A percentile compares a stretch with the other conserved stretches of the same genome.
phyloP scores from a whole-genome alignment of 2,797 vertebrate species.

The Sebastes cheni region DNA sequence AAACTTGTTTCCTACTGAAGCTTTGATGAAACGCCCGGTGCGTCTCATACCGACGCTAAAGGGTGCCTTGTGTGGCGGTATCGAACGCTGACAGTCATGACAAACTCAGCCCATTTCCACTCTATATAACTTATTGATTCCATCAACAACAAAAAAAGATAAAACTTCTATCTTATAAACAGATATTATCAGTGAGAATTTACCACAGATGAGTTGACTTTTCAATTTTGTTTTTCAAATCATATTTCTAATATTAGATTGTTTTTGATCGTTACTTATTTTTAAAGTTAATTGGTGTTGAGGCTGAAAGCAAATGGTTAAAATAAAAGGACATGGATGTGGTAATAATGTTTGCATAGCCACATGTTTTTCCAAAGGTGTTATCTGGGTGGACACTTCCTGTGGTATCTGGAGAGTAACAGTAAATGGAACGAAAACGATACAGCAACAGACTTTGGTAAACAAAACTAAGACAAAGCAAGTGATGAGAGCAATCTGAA shows the following conservation, averaged over 20 bases:
- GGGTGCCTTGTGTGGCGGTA: no score
- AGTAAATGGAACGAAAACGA: slow-evolving; percentile 2
- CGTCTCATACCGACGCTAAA: no score
- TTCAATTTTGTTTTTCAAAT: not conserved
- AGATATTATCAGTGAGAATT: not conserved
- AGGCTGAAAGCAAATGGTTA: not conserved
- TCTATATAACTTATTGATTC: not conserved
- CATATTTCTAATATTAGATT: not conserved
- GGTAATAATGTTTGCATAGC: slow-evolving; percentile 34
- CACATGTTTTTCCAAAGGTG: slow-evolving; percentile 15
- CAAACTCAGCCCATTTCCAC: not conserved
- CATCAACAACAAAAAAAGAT: not conserved
- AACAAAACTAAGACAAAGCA: not conserved
- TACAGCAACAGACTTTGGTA: not conserved
- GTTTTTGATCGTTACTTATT: not conserved
- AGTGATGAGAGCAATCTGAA: not conserved
- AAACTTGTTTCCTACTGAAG: no score
- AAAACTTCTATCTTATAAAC: not conserved
- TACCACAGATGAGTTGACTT: not conserved
- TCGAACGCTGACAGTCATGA: no score
- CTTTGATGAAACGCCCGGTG: no score
- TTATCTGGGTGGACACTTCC: slow-evolving; percentile 61
- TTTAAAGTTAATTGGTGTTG: not conserved
- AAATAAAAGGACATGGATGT: not conserved
- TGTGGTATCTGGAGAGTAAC: slow-evolving; percentile 32